Conservation (phyloP, 2,113 vertebrate species). For the Halichoerus grypus region DNA sequence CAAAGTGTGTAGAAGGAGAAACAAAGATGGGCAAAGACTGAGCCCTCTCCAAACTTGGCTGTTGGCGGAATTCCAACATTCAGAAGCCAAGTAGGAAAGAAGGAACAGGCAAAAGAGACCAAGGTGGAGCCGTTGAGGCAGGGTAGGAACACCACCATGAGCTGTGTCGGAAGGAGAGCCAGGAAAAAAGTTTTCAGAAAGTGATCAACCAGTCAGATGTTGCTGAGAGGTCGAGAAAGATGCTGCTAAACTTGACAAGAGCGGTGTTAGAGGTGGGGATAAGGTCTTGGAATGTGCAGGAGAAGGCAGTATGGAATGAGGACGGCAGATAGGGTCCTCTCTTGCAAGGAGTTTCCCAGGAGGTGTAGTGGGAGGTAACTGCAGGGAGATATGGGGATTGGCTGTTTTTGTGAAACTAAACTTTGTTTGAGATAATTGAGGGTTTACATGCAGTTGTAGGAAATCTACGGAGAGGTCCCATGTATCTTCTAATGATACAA, state of each 20-base stretch:
- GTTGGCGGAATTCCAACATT: too few relatives aligned
- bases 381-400: background rate
- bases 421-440: background rate
- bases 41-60: background rate
- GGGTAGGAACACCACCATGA: rapidly evolving
- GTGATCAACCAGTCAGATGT: background rate
- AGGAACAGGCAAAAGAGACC: background rate
- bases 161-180: background rate
- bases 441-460: background rate
- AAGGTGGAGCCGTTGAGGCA: background rate
- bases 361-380: too few relatives aligned
- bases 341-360: background rate
- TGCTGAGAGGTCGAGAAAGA: background rate
- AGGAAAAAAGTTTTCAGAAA: background rate
- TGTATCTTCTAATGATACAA: too few relatives aligned
- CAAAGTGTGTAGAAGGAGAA: background rate
- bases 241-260: background rate
- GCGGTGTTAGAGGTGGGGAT: too few relatives aligned
- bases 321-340: rapidly evolving
- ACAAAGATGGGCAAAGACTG: background rate
- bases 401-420: background rate
- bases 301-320: rapidly evolving
- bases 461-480: background rate
- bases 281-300: rapidly evolving
- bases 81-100: background rate